These are phyloP conservation scores for Peromyscus attwateri DNA, from an alignment of 2,797 vertebrate species.

Conservation along the genomic window DNA sequence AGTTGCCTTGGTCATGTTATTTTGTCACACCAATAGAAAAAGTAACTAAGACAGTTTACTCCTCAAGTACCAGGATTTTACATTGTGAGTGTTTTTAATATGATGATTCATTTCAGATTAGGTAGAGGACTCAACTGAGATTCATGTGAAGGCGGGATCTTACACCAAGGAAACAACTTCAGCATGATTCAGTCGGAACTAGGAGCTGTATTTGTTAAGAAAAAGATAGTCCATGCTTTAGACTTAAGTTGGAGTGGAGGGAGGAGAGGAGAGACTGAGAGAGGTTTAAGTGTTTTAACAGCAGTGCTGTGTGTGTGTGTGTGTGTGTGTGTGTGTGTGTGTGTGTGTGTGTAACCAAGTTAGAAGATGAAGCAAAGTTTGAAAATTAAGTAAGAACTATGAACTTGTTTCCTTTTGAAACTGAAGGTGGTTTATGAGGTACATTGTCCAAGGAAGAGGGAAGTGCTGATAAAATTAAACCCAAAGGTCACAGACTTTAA, in stretches of 20 bases:
- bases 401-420: not conserved
- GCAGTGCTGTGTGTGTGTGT: not conserved
- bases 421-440: not conserved
- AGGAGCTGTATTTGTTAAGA: not conserved
- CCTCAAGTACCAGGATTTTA: not conserved
- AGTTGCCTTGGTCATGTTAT: not conserved
- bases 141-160: not conserved
- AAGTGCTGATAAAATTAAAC: not conserved
- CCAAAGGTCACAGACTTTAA: not conserved
- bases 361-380: not conserved
- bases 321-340: not conserved
- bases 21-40: not conserved
- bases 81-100: not conserved
- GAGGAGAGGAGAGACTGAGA: not conserved
- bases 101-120: not conserved
- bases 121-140: not conserved
- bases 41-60: not conserved
- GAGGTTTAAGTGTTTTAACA: not conserved
- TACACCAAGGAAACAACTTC: not conserved
- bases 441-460: not conserved
- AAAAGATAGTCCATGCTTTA: not conserved
- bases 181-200: not conserved
- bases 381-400: not conserved
- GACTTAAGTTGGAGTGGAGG: not conserved
- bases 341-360: not conserved